Evolutionary conservation across 2,113 vertebrate species (phyloP).

Genomic region (Sebastes schlegelii): DNA sequence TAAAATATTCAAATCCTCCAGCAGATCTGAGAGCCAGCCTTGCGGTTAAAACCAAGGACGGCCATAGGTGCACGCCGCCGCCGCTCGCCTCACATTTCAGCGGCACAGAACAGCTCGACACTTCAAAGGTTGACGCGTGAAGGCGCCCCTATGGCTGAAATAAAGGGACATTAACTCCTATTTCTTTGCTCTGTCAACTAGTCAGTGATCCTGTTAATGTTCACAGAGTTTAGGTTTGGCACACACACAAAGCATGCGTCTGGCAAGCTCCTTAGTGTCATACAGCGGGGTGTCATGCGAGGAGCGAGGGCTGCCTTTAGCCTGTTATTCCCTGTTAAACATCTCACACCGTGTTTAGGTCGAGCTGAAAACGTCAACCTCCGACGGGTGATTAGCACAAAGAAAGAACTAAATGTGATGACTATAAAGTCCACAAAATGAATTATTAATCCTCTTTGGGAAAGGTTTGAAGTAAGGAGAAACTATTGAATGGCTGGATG

Average conservation of each 20-base stretch:
- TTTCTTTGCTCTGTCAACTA: conserved; percentile 74
- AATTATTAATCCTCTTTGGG: conserved; percentile 67
- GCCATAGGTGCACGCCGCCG: conserved; percentile 66
- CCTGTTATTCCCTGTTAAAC: conserved; percentile 71
- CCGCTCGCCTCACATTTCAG: conserved; percentile 66
- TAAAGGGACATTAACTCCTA: conserved; percentile 78
- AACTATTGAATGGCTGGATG: conserved; percentile 55
- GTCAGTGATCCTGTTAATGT: conserved; percentile 79
- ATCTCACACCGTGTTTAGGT: conserved; percentile 60
- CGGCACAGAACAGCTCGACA: conserved; percentile 61
- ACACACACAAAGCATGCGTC: conserved; percentile 76
- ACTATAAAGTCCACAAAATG: conserved; percentile 57
- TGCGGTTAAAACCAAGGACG: conserved; percentile 77
- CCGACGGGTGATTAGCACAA: conserved; percentile 60
- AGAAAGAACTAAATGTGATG: conserved; percentile 55
- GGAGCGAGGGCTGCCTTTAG: conserved; percentile 68
- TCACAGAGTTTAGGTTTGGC: conserved; percentile 75
- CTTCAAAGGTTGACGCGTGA: conserved; percentile 75
- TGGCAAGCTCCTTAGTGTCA: conserved; percentile 72
- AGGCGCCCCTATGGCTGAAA: conserved; percentile 73
- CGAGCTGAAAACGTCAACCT: conserved; percentile 61
- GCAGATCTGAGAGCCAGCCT: conserved; percentile 76
- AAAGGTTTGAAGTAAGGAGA: conserved; percentile 60
- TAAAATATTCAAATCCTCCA: conserved; percentile 87
- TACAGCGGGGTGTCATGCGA: conserved; percentile 71